These are phyloP conservation scores for Nemurella pictetii DNA, from an alignment of 2,888 invertebrate genomes.

Conservation along the genomic window DNA sequence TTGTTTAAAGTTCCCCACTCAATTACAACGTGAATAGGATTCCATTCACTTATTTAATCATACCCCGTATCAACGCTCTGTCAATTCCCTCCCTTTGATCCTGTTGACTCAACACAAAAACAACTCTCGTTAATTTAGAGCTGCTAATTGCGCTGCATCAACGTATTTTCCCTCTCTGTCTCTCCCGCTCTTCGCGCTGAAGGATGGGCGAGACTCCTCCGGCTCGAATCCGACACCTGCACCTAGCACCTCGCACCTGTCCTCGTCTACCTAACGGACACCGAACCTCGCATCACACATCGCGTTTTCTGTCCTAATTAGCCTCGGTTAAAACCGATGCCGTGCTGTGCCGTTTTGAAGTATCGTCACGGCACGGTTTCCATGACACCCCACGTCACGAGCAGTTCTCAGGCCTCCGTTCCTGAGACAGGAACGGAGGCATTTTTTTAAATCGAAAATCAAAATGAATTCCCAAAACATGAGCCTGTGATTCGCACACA, in stretches of 20 bases:
- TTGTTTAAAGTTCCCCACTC: background rate
- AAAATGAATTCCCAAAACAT: too few relatives aligned
- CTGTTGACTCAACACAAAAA: background rate
- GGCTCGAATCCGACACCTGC: too few relatives aligned
- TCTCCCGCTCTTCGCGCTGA: background rate
- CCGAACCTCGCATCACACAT: too few relatives aligned
- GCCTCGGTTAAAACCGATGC: too few relatives aligned
- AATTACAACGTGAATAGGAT: background rate
- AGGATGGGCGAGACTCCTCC: background rate
- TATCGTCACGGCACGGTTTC: too few relatives aligned
- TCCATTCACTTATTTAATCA: background rate
- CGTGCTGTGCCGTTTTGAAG: too few relatives aligned
- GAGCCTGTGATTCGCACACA: too few relatives aligned
- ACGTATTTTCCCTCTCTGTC: background rate
- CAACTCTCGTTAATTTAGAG: background rate
- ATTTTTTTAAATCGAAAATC: too few relatives aligned
- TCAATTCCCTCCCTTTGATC: background rate
- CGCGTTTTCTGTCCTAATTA: too few relatives aligned
- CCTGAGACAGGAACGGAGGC: too few relatives aligned
- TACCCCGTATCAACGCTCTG: background rate
- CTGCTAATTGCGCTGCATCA: background rate
- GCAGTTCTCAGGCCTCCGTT: too few relatives aligned
- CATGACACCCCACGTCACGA: too few relatives aligned
- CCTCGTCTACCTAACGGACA: background rate
- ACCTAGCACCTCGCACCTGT: background rate